Evolutionary conservation across 64 coral and sea anemone genomes (phyloP), one percentile per base, ranked within the genome.

Genomic region (Stichodactyla helianthus): DNA sequence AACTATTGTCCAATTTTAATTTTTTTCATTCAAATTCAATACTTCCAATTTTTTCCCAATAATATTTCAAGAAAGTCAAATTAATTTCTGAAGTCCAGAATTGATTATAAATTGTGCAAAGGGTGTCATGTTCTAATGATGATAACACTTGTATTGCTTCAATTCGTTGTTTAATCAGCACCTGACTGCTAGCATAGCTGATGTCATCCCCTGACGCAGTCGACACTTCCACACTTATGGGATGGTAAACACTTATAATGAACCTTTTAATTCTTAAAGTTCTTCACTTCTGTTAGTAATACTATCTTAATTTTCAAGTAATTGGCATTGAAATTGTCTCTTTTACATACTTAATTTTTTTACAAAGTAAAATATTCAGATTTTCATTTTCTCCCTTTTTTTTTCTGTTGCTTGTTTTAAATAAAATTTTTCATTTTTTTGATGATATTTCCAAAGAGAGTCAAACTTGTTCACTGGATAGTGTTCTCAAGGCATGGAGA

Each of bases 201-300:
- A 74, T 74, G 68, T 74, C 68, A 74, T 27, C 68, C 68, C 68
- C 68, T 74, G 68, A 74, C 10, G 68, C 68, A 74, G 68, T 74
- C 25, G 26, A 74, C 22, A 74, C 68, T 14, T 74, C 68, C 68
- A 74, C 68, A 31, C 62, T 65, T 74, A 74, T 74, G 68, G 68
- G 68, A 74, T 74, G 68, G 68, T 74, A 74, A 74, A 74, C 65
- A 71, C 27, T 10, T 58, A 58, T 58, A 58, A 58, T 58, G 1
- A 15, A 58, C 55, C 55, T 44, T n/a, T 27, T 31, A 74, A 74
- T 74, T n/a, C n/a, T 74, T 74, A 74, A 74, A 13, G 12, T 74
- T 27, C 68, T 74, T 74, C 4, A 26, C n/a, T 74, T 65, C 68
- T 74, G 12, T 74, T 13, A 27, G 27, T 74, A 74, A 74, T 74